These are phyloP conservation scores for human DNA, from an alignment of 2,113 vertebrate species.

Conservation along the genomic window DNA sequence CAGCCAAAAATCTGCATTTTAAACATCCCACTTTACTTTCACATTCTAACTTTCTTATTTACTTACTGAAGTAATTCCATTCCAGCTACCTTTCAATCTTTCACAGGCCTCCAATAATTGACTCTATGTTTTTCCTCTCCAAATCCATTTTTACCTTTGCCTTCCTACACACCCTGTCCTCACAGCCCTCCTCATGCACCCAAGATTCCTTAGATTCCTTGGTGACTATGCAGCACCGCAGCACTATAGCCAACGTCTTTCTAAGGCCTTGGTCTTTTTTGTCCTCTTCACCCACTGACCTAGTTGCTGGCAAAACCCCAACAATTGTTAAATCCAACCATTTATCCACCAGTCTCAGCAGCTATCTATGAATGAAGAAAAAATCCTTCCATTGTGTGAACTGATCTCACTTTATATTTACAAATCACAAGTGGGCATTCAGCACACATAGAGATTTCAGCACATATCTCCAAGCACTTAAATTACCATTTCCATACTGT, in stretches of 20 bases:
- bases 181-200: neutral
- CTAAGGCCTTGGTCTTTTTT: neutral
- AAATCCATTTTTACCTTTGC: neutral
- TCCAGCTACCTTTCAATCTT: neutral
- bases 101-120: neutral
- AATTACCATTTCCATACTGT: neutral
- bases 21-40: neutral
- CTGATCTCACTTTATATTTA: constrained; percentile 32
- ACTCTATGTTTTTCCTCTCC: neutral
- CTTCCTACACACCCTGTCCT: neutral
- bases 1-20: neutral
- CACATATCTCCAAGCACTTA: neutral
- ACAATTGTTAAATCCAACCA: neutral
- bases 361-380: neutral
- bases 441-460: neutral
- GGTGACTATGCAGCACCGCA: neutral
- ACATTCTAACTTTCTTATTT: neutral
- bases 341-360: neutral
- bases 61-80: neutral
- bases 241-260: neutral
- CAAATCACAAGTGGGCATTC: neutral
- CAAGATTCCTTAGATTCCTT: constrained; percentile 32
- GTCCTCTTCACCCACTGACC: neutral
- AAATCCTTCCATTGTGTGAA: neutral
- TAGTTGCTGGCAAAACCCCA: constrained; percentile 31